Evolutionary conservation across 2,888 invertebrate species (phyloP).

Genomic region (Heteromurus nitidus): DNA sequence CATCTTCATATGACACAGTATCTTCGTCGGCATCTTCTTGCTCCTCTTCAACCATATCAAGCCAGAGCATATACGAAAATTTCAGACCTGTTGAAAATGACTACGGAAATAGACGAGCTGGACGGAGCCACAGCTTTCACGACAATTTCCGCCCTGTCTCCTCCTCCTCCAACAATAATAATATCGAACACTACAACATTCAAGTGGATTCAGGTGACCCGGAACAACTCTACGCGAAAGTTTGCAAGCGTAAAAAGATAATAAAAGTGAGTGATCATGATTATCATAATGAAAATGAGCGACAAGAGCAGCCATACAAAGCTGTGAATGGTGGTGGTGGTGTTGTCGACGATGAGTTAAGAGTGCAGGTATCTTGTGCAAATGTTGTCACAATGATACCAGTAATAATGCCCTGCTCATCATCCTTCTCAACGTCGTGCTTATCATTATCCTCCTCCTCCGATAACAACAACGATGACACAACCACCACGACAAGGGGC

Average conservation of each 20-base stretch:
- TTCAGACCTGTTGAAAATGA: conserved; percentile 31
- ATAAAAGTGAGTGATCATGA: conserved; percentile 12
- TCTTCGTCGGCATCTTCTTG: conserved; percentile 27
- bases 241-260: conserved; percentile 56
- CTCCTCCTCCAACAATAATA: background rate
- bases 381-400: conserved; percentile 62
- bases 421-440: conserved; percentile 60
- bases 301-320: conserved; percentile 17
- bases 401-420: conserved; percentile 56
- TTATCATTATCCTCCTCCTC: conserved; percentile 56
- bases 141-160: conserved; percentile 43
- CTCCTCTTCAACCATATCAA: conserved; percentile 31
- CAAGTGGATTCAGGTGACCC: conserved; percentile 25
- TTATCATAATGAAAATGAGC: background rate
- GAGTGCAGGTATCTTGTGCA: conserved; percentile 54
- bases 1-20: conserved; percentile 21
- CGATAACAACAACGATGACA: conserved; percentile 57
- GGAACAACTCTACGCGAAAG: conserved; percentile 59
- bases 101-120: conserved; percentile 25
- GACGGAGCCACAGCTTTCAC: conserved; percentile 58
- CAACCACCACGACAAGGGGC: background rate
- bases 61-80: conserved; percentile 56
- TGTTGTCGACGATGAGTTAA: conserved; percentile 22
- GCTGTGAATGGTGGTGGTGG: background rate
- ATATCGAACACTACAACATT: conserved; percentile 34